Conservation (phyloP, 2,888 invertebrate species). For the Oxytorus armatus region DNA sequence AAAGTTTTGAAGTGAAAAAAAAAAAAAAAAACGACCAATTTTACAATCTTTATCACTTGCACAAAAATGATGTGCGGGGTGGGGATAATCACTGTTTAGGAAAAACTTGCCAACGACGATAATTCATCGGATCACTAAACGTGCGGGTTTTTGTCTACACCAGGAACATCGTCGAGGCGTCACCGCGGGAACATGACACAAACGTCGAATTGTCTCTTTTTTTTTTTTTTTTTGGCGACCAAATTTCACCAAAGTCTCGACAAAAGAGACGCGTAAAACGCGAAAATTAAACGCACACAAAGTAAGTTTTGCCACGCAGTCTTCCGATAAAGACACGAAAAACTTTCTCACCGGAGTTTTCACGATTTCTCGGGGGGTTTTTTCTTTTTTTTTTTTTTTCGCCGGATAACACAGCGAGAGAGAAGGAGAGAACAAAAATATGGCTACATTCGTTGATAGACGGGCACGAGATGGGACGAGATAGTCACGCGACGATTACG, state of each 20-base stretch:
- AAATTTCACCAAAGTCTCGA: neutral
- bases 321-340: neutral
- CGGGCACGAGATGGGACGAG: slow-evolving; percentile 62
- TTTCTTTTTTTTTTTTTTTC: slow-evolving; percentile 45
- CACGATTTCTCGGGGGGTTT: slow-evolving; percentile 9
- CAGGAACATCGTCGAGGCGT: slow-evolving; percentile 55
- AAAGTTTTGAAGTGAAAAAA: slow-evolving; percentile 14
- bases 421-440: slow-evolving; percentile 74
- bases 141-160: slow-evolving; percentile 7
- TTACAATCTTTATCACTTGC: slow-evolving; percentile 13
- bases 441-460: slow-evolving; percentile 73
- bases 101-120: slow-evolving; percentile 8
- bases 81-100: slow-evolving; percentile 10
- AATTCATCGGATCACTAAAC: neutral
- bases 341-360: slow-evolving; percentile 25
- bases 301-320: slow-evolving; percentile 13
- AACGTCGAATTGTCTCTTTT: slow-evolving; percentile 10
- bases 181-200: slow-evolving; percentile 53
- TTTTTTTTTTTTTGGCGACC: slow-evolving; percentile 3
- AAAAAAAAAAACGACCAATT: neutral
- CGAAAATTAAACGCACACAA: slow-evolving; percentile 4
- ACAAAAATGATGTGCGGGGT: neutral
- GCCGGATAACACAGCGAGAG: slow-evolving; percentile 53
- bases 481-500: slow-evolving; percentile 53
- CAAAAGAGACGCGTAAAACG: slow-evolving; percentile 6